Evolutionary conservation across 2,888 invertebrate species (phyloP), one percentile per base, ranked within the genome.

Genomic region (Griposia aprilina): DNA sequence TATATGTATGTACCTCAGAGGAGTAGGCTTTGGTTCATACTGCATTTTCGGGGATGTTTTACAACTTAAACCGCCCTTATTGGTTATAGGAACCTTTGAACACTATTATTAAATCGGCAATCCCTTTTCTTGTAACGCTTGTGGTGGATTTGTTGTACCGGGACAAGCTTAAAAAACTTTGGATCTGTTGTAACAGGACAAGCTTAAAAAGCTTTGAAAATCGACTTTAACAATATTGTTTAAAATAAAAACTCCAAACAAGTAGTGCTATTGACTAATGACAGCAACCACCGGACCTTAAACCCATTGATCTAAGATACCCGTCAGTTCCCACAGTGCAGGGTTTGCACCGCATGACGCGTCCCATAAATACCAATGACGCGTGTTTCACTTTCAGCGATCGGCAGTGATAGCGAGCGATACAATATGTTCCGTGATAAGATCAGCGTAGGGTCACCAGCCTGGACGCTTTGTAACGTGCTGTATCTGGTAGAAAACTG

Each of bases 351-450:
- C n/a, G n/a, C 36, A 23, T 7, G 30, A 20, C 15, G 62, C 59
- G 26, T 20, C 57, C 15, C 71, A 63, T 72, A 41, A 2, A 45
- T 45, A 41, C 79, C 50, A 68, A 68, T 20, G 57, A 26, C 41
- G 15, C 8, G n/a, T 73, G 60, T 55, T 63, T 69, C 80, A 73
- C 60, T 79, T 70, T 55, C 60, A 41, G 55, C 23, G 71, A 71
- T 45, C 69, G 59, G 65, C 13, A 1, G 55, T 66, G 84, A 79
- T 65, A 62, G 30, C 60, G 55, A 48, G 57, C 60, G 76, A 71
- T 62, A 66, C 65, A 63, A n/a, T 45, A 63, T 66, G 48, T 23
- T 72, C 63, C n/a, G 17, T 41, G 84, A 76, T 68, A 76, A 20
- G 36, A 75, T 70, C 83, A 68, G 17, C 57, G 17, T 13, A 48